These are phyloP conservation scores for Eristalis pertinax DNA, from an alignment of 2,888 invertebrate genomes.

Conservation along the genomic window DNA sequence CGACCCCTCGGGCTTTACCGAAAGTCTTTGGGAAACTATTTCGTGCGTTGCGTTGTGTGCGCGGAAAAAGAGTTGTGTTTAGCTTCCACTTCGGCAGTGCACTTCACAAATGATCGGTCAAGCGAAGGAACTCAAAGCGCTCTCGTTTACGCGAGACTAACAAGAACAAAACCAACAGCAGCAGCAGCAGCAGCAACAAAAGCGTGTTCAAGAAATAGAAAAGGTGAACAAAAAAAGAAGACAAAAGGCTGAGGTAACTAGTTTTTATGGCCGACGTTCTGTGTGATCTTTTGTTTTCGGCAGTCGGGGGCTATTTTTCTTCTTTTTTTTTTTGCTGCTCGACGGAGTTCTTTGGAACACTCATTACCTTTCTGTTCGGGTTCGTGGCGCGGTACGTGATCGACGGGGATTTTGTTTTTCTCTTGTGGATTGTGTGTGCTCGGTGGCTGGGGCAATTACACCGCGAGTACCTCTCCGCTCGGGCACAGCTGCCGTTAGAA, in stretches of 20 bases:
- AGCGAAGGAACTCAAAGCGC: conserved; percentile 39
- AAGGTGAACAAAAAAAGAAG: background rate
- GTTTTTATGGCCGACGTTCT: conserved; percentile 9
- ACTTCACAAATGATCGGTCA: conserved; percentile 55
- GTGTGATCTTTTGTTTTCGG: conserved; percentile 34
- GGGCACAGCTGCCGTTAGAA: conserved; percentile 32
- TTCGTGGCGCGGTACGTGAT: background rate
- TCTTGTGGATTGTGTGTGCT: conserved; percentile 31
- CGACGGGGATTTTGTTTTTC: background rate
- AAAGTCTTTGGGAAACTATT: background rate
- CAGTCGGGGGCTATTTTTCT: background rate
- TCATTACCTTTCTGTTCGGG: background rate
- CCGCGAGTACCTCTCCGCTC: conserved; percentile 20
- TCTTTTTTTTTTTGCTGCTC: background rate
- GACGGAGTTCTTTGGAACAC: conserved; percentile 1
- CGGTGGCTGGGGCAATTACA: background rate
- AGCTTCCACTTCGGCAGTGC: conserved; percentile 4
- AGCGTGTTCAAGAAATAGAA: background rate
- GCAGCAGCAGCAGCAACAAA: background rate
- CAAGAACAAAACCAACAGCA: background rate
- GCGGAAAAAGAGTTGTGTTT: conserved; percentile 4
- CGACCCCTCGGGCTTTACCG: conserved; percentile 10
- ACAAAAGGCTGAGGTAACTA: conserved; percentile 23
- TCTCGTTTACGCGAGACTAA: conserved; percentile 2
- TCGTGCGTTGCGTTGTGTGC: background rate